Evolutionary conservation across 2,797 vertebrate genomes (phyloP).

Genomic region (Pangasius macronema): DNA sequence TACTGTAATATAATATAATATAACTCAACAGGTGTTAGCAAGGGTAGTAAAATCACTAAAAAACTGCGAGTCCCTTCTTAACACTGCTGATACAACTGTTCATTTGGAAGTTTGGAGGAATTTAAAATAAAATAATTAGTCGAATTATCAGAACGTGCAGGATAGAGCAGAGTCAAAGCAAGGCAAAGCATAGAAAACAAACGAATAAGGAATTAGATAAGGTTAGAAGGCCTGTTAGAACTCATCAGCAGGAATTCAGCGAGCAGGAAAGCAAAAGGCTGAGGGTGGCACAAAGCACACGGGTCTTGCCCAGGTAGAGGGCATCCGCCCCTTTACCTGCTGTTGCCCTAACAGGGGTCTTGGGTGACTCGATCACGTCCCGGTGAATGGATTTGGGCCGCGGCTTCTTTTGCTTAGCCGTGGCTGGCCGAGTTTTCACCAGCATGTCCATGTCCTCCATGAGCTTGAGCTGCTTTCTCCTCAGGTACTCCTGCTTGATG

Average conservation of each 20-base stretch:
- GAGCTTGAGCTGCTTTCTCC: slow-evolving; percentile 96
- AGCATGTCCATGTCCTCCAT: slow-evolving; percentile 95
- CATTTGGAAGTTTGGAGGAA: neutral
- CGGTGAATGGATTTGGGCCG: slow-evolving; percentile 94
- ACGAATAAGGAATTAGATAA: neutral
- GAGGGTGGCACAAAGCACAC: slow-evolving; percentile 68
- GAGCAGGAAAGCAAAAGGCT: slow-evolving; percentile 56
- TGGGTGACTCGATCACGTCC: slow-evolving; percentile 89
- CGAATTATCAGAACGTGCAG: neutral
- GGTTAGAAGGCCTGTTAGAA: slow-evolving; percentile 23
- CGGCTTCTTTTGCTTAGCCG: slow-evolving; percentile 83
- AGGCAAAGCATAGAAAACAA: neutral
- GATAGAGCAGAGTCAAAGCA: neutral
- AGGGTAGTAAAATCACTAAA: neutral
- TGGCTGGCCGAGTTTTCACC: slow-evolving; percentile 83
- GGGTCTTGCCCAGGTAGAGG: slow-evolving; percentile 41
- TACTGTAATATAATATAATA: neutral
- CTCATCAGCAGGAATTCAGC: slow-evolving; percentile 21
- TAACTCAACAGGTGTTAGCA: neutral
- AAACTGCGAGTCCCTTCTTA: neutral
- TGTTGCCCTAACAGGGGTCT: slow-evolving; percentile 85
- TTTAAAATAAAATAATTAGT: slow-evolving; percentile 11
- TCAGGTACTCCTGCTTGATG: slow-evolving; percentile 95
- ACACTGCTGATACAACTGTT: neutral
- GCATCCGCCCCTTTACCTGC: slow-evolving; percentile 82